Percentiles rank a stretch among this genome's conserved stretches.
Evolutionary conservation across 1,140 invertebrate genomes (phyloP).

Genomic region (Lasaia peninsularis): DNA sequence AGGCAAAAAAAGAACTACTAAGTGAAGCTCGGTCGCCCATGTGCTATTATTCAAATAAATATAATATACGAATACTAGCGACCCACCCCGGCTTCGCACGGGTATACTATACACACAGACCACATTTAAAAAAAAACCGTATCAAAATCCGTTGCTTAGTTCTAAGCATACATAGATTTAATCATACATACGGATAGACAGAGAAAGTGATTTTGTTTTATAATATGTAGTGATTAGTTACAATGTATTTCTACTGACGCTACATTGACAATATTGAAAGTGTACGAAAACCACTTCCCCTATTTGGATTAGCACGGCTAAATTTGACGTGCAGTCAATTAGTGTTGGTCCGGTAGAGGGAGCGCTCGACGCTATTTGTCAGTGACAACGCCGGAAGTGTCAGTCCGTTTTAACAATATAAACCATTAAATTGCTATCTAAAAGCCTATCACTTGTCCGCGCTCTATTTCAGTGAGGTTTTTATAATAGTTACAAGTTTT

Average conservation of each 20-base stretch:
- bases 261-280: constrained; percentile 14
- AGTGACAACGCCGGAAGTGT: constrained; percentile 33
- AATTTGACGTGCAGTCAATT: constrained; percentile 36
- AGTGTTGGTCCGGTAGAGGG: constrained; percentile 22
- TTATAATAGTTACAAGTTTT: neutral
- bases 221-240: neutral
- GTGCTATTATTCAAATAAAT: no score
- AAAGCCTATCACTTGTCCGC: constrained; percentile 13
- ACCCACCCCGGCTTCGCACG: no score
- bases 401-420: constrained; percentile 41
- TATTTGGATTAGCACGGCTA: constrained; percentile 32
- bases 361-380: constrained; percentile 44
- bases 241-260: neutral
- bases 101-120: no score
- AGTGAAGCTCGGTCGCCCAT: no score
- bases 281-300: constrained; percentile 31
- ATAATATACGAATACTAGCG: no score
- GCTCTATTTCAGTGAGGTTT: constrained; percentile 9
- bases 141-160: no score
- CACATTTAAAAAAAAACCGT: no score
- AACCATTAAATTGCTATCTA: constrained; percentile 37
- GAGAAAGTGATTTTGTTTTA: no score
- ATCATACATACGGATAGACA: no score
- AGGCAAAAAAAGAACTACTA: no score
- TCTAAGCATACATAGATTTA: no score